Conservation (phyloP, 2,888 invertebrate species). For the Drosophila greeni region DNA sequence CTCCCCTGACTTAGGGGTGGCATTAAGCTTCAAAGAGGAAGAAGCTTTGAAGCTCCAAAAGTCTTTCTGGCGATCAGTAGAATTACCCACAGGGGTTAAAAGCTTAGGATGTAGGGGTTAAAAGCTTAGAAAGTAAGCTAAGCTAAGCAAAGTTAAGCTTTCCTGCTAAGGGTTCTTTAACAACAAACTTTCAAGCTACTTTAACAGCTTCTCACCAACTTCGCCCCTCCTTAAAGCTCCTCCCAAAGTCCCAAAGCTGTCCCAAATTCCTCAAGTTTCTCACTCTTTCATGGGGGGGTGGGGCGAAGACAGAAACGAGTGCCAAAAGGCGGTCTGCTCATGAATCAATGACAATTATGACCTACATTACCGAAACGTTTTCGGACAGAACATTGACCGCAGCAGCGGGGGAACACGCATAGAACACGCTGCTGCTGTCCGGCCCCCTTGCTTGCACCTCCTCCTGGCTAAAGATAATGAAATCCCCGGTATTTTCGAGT, state of each 20-base stretch:
- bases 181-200: neutral
- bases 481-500: constrained; percentile 24
- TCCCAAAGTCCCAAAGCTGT: constrained; percentile 38
- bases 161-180: no score
- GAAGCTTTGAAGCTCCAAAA: neutral
- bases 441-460: constrained; percentile 3
- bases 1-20: neutral
- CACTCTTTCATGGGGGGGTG: neutral
- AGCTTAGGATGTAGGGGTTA: neutral
- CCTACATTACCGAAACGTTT: constrained; percentile 31
- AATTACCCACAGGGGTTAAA: no score
- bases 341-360: constrained; percentile 33
- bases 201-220: neutral
- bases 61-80: neutral
- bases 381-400: constrained; percentile 8
- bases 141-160: neutral
- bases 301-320: neutral
- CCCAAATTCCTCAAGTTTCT: constrained; percentile 25
- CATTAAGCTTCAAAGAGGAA: neutral
- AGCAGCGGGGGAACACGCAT: constrained; percentile 11
- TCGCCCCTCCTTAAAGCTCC: neutral
- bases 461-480: constrained; percentile 1
- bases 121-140: neutral
- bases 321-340: neutral
- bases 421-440: constrained; percentile 10